Base-by-base conservation (phyloP, 2,113 vertebrate species). In the Lophochroa leadbeateri region DNA sequence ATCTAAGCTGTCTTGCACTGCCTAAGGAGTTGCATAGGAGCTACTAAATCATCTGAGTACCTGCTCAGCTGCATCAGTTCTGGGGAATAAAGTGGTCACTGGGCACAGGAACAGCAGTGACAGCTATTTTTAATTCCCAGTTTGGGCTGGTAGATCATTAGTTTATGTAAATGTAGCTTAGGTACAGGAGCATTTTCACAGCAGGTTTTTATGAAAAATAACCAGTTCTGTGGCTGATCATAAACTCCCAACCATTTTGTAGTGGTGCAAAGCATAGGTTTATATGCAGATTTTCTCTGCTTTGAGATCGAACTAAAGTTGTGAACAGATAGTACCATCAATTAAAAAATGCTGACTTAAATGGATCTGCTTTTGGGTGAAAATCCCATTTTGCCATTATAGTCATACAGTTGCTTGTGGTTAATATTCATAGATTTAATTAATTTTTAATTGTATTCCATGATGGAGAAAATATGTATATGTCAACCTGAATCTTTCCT, bases 301-400 rank as follows among this genome's bases (percentile, higher is more conserved):
- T 78, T 27, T 76, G 63, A 71, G 41, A 64, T 85, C 43, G 86
- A 61, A 92, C 82, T 77, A 68, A 90, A 93, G 25, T 49, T 95
- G n/a, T 0, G 0, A 85, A 50, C 17, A 39, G 31, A 53, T 31
- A 86, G 27, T 50, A 47, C 47, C 9, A 6, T 61, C 53, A 29
- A 7, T 87, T 88, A 3, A 43, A 67, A 88, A 79, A 63, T 82
- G 28, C 29, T 72, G 18, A 21, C 1, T 90, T 80, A 72, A 69
- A 77, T 72, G 35, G 61, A 53, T 88, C 28, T 82, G 41, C 11
- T 81, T 86, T 86, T 1, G 23, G 46, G 31, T 14, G 16, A 37
- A 63, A 76, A 79, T 61, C 43, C 9, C 53, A 2, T 19, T 96
- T 82, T 57, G 44, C 65, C 25, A 1, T 72, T 76, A 5, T 46